Percentiles rank a stretch among this genome's conserved stretches.
phyloP scores from a whole-genome alignment of 2,888 invertebrate genomes.

The Zhuqinia jingwanae region DNA sequence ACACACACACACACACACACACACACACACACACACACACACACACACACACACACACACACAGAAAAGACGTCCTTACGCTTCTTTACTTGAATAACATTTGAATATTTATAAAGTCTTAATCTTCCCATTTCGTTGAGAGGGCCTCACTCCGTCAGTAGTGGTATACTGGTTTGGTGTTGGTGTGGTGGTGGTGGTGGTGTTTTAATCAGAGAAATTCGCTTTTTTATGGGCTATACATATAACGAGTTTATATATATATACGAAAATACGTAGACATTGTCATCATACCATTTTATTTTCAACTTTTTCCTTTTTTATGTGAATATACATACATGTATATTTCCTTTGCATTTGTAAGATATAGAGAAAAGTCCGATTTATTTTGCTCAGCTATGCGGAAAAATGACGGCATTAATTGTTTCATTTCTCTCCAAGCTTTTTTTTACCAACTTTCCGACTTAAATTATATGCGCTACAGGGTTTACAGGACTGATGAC shows the following conservation, averaged over 20 bases:
- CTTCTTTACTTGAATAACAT: conserved; percentile 40
- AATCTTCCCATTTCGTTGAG: conserved; percentile 25
- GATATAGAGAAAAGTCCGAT: conserved; percentile 68
- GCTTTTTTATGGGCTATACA: conserved; percentile 32
- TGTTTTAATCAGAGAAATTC: background rate
- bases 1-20: no score
- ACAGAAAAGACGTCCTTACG: background rate
- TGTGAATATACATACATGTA: no score
- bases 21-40: no score
- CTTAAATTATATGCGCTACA: conserved; percentile 79
- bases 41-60: no score
- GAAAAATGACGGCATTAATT: conserved; percentile 80
- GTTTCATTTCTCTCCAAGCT: conserved; percentile 78
- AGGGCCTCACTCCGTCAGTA: background rate
- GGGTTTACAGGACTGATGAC: conserved; percentile 79
- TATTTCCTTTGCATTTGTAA: conserved; percentile 33
- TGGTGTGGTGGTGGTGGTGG: background rate
- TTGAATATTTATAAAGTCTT: conserved; percentile 51
- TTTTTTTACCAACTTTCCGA: conserved; percentile 64
- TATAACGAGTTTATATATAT: conserved; percentile 15
- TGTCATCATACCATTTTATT: conserved; percentile 33
- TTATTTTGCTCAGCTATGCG: conserved; percentile 79
- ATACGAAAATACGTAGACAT: conserved; percentile 28
- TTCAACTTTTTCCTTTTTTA: background rate
- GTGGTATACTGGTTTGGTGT: no score